Percentiles rank a stretch among this genome's conserved stretches.
These are phyloP conservation scores for Spinus olivaceus DNA, from an alignment of 2,797 vertebrate species.

Conservation along the genomic window DNA sequence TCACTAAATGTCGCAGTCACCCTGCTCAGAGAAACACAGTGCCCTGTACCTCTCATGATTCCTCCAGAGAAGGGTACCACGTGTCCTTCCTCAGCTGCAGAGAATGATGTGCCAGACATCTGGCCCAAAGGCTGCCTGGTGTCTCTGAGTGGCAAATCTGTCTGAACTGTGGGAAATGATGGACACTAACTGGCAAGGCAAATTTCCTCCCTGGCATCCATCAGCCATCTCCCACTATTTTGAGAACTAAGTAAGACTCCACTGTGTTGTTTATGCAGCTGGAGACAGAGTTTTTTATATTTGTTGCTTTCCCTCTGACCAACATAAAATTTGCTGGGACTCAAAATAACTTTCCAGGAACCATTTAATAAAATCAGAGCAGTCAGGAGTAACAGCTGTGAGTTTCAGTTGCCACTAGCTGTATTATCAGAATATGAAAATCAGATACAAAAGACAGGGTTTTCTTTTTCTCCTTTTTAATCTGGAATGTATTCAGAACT, in stretches of 20 bases:
- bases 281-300: background rate
- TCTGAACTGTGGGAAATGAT: background rate
- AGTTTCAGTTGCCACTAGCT: background rate
- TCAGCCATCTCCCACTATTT: background rate
- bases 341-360: background rate
- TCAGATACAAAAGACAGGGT: background rate
- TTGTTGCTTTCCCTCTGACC: background rate
- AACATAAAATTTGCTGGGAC: background rate
- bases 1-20: rapidly evolving
- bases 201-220: background rate
- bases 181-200: background rate
- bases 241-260: background rate
- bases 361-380: background rate
- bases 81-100: background rate
- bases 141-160: background rate
- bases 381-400: background rate
- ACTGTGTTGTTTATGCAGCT: background rate
- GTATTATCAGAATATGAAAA: background rate
- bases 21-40: background rate
- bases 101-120: background rate
- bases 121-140: background rate
- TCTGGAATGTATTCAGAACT: background rate
- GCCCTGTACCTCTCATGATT: background rate
- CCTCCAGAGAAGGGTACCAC: background rate
- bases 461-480: background rate